A percentile compares a stretch with the other conserved stretches of the same genome.
phyloP scores from a whole-genome alignment of 2,113 vertebrate genomes.

The Halichoerus grypus region DNA sequence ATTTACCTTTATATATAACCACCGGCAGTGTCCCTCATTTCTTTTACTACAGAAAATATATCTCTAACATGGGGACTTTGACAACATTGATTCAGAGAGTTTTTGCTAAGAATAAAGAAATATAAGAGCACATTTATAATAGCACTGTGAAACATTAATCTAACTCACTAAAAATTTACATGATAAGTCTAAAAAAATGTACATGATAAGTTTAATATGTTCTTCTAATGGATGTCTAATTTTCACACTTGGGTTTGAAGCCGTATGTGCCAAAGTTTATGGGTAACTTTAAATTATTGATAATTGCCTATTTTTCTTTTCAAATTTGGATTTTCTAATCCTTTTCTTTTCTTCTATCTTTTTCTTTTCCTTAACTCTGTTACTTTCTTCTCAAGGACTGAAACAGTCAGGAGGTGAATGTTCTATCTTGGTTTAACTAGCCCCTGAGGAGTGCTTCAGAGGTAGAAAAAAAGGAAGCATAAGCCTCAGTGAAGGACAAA shows the following conservation, averaged over 20 bases:
- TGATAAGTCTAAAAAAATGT: neutral
- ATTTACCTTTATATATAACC: neutral
- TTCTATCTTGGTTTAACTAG: constrained; percentile 70
- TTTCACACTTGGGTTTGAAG: neutral
- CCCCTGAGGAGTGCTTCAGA: constrained; percentile 61
- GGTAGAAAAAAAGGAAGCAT: neutral
- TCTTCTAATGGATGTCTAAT: neutral
- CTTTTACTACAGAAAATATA: neutral
- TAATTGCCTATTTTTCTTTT: neutral
- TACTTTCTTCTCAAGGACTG: constrained; percentile 53
- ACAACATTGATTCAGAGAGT: neutral
- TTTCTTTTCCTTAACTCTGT: neutral
- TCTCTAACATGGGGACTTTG: neutral
- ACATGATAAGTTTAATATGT: neutral
- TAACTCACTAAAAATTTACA: neutral
- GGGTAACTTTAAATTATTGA: neutral
- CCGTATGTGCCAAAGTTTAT: neutral
- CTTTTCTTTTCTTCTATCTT: neutral
- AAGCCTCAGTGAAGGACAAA: constrained; percentile 62
- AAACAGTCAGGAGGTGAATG: constrained; percentile 54
- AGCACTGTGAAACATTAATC: neutral
- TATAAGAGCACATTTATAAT: neutral
- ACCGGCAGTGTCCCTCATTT: neutral
- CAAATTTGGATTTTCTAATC: neutral
- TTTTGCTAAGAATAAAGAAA: neutral